These are phyloP conservation scores for Lathronympha strigana DNA, from an alignment of 2,888 invertebrate genomes.

Conservation along the genomic window DNA sequence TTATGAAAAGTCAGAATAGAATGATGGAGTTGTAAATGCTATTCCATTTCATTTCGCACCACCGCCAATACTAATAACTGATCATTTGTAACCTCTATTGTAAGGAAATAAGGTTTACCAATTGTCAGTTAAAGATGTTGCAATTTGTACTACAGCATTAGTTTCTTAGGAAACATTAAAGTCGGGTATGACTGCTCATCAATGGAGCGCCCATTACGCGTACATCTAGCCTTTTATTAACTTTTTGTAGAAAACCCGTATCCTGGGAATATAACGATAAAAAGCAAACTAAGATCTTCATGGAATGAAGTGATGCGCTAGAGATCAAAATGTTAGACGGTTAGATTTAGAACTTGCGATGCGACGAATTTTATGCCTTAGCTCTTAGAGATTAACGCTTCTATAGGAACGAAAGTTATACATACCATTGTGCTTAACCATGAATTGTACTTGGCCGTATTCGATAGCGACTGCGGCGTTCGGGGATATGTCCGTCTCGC, in stretches of 20 bases:
- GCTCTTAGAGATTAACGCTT: too few relatives aligned
- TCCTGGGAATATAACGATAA: conserved; percentile 43
- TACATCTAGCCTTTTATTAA: conserved; percentile 32
- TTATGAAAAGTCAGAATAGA: not conserved
- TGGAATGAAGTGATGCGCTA: not conserved
- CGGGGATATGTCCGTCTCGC: too few relatives aligned
- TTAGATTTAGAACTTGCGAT: not conserved
- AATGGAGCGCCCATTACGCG: conserved; percentile 47
- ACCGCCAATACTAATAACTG: too few relatives aligned
- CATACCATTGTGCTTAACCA: too few relatives aligned
- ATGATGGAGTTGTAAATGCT: conserved; percentile 8
- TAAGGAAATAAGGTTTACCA: too few relatives aligned
- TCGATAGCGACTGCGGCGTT: too few relatives aligned
- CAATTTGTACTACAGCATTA: conserved; percentile 24
- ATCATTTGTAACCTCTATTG: too few relatives aligned
- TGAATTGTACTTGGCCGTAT: too few relatives aligned
- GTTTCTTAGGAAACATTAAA: conserved; percentile 34
- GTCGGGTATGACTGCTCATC: conserved; percentile 42
- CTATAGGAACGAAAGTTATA: too few relatives aligned
- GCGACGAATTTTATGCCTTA: too few relatives aligned
- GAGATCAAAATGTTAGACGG: not conserved
- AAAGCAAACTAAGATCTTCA: conserved; percentile 36
- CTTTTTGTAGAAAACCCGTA: conserved; percentile 45
- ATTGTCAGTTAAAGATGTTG: too few relatives aligned
- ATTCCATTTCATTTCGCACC: conserved; percentile 31